phyloP scores from a whole-genome alignment of 2,888 invertebrate species.

The Clusia tigrina region DNA sequence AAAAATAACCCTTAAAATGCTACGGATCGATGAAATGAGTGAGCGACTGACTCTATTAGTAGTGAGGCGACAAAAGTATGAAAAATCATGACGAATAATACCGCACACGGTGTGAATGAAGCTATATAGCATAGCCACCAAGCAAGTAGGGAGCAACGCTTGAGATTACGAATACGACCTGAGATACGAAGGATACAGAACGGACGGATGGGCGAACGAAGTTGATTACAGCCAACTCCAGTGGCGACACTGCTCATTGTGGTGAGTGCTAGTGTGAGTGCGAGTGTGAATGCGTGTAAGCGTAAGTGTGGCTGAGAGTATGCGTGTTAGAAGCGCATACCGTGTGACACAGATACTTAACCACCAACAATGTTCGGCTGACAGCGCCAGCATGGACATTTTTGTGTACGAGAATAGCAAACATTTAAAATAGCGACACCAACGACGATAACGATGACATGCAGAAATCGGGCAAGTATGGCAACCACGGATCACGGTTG shows the following conservation, averaged over 20 bases:
- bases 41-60: slow-evolving; percentile 21
- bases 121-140: too few relatives aligned
- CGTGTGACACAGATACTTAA: slow-evolving; percentile 2
- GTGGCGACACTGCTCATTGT: background rate
- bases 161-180: slow-evolving; percentile 20
- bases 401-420: background rate
- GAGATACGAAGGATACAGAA: slow-evolving; percentile 22
- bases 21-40: slow-evolving; percentile 39
- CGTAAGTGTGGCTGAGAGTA: background rate
- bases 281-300: background rate
- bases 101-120: background rate
- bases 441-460: slow-evolving; percentile 12
- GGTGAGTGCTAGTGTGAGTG: background rate
- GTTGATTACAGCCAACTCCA: background rate
- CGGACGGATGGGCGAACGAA: slow-evolving; percentile 1
- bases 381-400: background rate
- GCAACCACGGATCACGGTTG: slow-evolving; percentile 25
- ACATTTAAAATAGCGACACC: background rate
- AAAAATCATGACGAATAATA: background rate
- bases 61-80: background rate
- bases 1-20: slow-evolving; percentile 42
- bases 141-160: too few relatives aligned
- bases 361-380: background rate
- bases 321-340: background rate
- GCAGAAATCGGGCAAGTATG: slow-evolving; percentile 18